Evolutionary conservation across 30 jellyfish, hydroid and myxozoan genomes (phyloP).

Genomic region (Clytia hemisphaerica): DNA sequence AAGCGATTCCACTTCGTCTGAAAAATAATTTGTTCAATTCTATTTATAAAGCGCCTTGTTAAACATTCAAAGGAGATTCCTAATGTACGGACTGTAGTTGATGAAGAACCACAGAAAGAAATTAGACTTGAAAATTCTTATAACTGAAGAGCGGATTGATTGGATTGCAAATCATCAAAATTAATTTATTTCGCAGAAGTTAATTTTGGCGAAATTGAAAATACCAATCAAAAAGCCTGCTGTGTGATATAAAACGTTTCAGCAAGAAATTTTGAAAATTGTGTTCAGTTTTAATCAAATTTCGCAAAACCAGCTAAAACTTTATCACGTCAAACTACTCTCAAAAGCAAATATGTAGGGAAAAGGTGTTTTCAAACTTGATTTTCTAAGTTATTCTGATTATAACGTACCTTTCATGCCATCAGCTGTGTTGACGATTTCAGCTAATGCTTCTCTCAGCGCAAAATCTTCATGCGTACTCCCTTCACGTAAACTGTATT

Average conservation of each 20-base stretch:
- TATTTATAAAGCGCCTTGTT: too few relatives aligned
- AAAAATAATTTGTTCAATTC: too few relatives aligned
- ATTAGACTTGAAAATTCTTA: neutral
- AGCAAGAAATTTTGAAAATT: too few relatives aligned
- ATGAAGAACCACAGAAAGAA: neutral
- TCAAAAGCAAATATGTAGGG: neutral
- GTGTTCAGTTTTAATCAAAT: too few relatives aligned
- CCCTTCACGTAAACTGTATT: slow-evolving; percentile 95
- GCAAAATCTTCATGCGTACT: slow-evolving; percentile 92
- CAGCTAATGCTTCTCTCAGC: slow-evolving; percentile 87
- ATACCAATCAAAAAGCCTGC: too few relatives aligned
- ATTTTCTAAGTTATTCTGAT: neutral
- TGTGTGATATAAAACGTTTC: too few relatives aligned
- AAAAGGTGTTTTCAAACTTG: neutral
- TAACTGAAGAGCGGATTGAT: neutral
- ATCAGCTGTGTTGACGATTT: slow-evolving; percentile 54
- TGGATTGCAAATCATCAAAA: too few relatives aligned
- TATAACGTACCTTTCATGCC: slow-evolving; percentile 60
- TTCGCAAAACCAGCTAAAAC: neutral
- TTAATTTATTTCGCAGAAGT: too few relatives aligned
- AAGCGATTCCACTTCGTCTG: slow-evolving; percentile 41
- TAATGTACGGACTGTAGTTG: neutral
- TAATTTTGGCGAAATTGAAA: too few relatives aligned
- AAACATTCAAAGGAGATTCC: neutral
- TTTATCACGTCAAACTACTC: neutral